Percentiles rank a stretch among this genome's conserved stretches.
Evolutionary conservation across 2,113 vertebrate species (phyloP).

Genomic region (Pimephales promelas): DNA sequence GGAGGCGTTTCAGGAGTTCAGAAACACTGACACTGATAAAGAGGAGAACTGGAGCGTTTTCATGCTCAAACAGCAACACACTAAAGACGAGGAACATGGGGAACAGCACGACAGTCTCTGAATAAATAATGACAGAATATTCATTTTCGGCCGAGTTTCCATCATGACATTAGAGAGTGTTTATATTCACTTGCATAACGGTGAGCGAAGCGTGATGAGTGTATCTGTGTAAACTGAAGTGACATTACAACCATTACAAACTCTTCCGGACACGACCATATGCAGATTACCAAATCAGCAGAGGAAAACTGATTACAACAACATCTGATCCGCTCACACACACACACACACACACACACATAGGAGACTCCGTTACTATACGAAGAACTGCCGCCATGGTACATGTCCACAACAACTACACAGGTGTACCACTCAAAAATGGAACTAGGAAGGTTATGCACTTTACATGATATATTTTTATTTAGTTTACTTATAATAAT

Average conservation of each 20-base stretch:
- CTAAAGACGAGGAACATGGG: too few species aligned
- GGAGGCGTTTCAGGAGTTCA: too few species aligned
- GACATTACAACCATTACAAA: slow-evolving; percentile 7
- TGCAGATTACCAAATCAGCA: too few species aligned
- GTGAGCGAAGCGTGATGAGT: not conserved
- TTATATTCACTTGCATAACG: not conserved
- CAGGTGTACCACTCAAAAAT: not conserved
- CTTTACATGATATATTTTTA: too few species aligned
- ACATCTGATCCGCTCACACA: not conserved
- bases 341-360: too few species aligned
- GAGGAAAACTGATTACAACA: not conserved
- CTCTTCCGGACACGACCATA: not conserved
- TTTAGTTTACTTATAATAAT: too few species aligned
- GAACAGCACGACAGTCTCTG: too few species aligned
- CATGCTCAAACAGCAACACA: too few species aligned
- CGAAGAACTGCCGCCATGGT: not conserved
- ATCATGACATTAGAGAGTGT: not conserved
- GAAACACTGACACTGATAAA: too few species aligned
- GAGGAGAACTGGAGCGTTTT: too few species aligned
- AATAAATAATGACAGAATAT: not conserved
- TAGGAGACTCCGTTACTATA: not conserved
- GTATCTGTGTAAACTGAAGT: slow-evolving; percentile 2
- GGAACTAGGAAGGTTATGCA: too few species aligned
- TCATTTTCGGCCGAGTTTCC: not conserved
- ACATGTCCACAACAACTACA: not conserved